Evolutionary conservation across 2,113 vertebrate genomes (phyloP).

Genomic region (Microtus oregoni): DNA sequence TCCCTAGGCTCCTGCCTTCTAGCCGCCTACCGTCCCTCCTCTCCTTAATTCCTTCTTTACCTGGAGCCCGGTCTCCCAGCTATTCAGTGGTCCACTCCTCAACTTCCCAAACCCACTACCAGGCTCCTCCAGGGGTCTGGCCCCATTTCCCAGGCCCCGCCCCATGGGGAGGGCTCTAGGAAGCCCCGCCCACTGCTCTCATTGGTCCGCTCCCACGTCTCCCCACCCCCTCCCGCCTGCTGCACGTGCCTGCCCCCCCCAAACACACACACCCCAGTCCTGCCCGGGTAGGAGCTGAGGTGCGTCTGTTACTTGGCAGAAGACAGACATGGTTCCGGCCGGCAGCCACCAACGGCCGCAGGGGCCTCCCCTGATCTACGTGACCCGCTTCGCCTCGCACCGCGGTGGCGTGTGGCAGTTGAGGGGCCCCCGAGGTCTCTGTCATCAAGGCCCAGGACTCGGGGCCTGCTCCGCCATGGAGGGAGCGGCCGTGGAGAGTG

Average conservation of each 20-base stretch:
- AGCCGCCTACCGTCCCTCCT: neutral
- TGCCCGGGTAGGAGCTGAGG: neutral
- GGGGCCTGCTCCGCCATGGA: accelerated
- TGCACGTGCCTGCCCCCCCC: neutral
- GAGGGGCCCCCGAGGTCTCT: neutral
- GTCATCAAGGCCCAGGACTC: accelerated
- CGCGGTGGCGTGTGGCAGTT: slow-evolving; percentile 50
- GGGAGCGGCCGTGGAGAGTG: accelerated
- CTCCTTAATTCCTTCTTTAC: neutral
- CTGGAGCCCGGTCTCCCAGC: neutral
- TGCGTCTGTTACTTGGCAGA: accelerated
- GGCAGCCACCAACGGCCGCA: accelerated
- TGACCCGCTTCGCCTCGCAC: slow-evolving; percentile 82
- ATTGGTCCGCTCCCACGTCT: accelerated
- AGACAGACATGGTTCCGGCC: neutral
- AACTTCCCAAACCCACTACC: no score
- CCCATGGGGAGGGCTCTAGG: neutral
- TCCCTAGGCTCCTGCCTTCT: no score
- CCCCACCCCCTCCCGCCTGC: neutral
- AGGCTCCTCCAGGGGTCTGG: no score
- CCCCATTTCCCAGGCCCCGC: accelerated
- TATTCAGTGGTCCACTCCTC: neutral
- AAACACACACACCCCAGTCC: neutral
- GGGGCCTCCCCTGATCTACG: slow-evolving; percentile 59
- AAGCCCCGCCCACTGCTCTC: neutral